Base-by-base conservation (phyloP, 2,888 invertebrate genomes). In the Dascillus cervinus region DNA sequence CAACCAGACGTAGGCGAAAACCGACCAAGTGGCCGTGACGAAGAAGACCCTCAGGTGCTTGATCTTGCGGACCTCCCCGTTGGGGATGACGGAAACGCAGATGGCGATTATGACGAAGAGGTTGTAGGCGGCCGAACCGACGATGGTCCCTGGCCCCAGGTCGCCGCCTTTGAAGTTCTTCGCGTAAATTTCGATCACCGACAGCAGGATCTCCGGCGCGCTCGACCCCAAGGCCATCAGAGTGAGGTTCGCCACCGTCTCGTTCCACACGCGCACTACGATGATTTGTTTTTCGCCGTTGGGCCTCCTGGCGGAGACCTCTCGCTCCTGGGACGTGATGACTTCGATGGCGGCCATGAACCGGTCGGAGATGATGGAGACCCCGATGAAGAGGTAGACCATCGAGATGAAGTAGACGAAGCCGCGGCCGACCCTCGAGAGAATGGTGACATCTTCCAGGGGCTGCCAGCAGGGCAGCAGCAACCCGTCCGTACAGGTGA, bases 281-380 rank as follows among this genome's bases (percentile, higher is more conserved):
- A 97, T 73, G 48, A 88, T 85, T 56, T 92, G 88, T 8, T 77
- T 78, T 39, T 90, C 88, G 39, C 90, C 89, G 54, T 86, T 87
- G 43, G 86, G 80, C 45, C 87, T 84, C 55, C 88, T 86, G 37
- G 98, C 83, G 52, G 83, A 80, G 55, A 98, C 84, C 64, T 94
- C 91, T 53, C 90, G 87, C 64, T 98, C 97, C 62, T 94, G 85
- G 1, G 96, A 95, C 29, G 97, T 98, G 63, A 98, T 98, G 20
- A 65, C 95, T 73, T 98, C 98, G 62, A 98, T 98, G 53, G 96
- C 87, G 22, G 94, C 92, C 98, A 98, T 98, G 70, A 98, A 98
- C 37, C 96, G 82, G 64, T 98, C 98, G 48, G 97, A 95, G 46
- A 97, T 87, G 63, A 98, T 96, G 49, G 97, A 96, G 24, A 98